Evolutionary conservation across 2,113 vertebrate species (phyloP).

Genomic region (Chunga burmeisteri): DNA sequence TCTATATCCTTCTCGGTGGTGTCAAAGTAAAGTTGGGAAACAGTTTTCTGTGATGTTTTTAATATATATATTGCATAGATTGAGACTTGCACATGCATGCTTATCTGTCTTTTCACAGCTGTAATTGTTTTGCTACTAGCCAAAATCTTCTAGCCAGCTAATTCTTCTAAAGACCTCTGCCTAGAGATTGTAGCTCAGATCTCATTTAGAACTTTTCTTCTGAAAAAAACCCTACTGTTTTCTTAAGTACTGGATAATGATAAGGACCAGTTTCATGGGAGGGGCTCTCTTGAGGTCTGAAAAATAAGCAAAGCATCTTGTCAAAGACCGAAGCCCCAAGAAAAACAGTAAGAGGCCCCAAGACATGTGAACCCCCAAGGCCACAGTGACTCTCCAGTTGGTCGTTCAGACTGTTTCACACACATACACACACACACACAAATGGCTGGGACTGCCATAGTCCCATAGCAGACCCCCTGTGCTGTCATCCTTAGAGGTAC

Average conservation of each 20-base stretch:
- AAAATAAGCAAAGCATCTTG: background rate
- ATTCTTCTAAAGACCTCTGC: background rate
- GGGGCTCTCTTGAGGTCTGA: background rate
- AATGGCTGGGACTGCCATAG: background rate
- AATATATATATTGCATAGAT: background rate
- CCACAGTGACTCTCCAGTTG: background rate
- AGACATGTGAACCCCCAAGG: rapidly evolving
- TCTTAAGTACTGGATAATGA: background rate
- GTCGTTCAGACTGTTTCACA: background rate
- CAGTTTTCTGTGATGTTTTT: background rate
- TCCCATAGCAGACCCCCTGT: background rate
- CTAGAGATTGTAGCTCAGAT: background rate
- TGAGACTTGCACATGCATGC: background rate
- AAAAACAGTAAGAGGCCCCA: background rate
- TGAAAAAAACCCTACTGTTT: background rate
- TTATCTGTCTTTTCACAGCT: background rate
- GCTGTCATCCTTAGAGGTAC: background rate
- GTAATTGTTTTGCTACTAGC: background rate
- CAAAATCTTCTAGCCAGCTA: background rate
- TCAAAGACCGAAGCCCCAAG: background rate
- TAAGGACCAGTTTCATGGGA: background rate
- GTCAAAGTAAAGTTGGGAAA: background rate
- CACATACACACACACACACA: rapidly evolving
- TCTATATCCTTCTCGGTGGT: background rate
- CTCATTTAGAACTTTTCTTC: background rate